Base-by-base conservation (phyloP, 2,888 invertebrate species). In the Drosophila subquinaria region DNA sequence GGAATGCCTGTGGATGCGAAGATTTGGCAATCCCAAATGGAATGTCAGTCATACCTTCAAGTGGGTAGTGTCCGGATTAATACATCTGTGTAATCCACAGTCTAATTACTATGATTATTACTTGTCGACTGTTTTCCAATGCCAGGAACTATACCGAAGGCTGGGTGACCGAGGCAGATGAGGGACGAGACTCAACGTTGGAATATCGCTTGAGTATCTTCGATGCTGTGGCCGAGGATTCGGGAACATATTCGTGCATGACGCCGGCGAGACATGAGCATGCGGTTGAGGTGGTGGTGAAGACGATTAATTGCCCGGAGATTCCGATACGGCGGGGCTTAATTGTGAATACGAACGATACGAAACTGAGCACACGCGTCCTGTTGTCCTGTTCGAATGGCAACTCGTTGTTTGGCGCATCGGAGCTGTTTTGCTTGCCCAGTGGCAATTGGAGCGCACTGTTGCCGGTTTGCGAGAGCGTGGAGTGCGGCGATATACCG, bases 21-120 rank as follows among this genome's bases (percentile, higher is more conserved):
- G 97, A 65, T 97, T 97, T 90, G 97, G 97, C 0, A 95, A 96
- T 84, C 97, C 97, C 0, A 96, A 96, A 91, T 97, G 97, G 97
- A 96, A 95, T 70, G 94, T 95, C 79, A 96, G 95, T 52, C 95
- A 95, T 81, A 94, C 94, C 81, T 94, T 95, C 70, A 92, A 95
- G 90, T 91, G 73, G 82, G 86, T 76, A 71, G 73, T 27, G 45
- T 20, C 6, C 27, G 8, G 15, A 43, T 35, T 4, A 15, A n/a
- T 27, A 27, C 27, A 27, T 20, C 1, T 6, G 10, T 11, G 23
- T 3, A 6, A 36, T 15, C 6, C 10, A 13, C 23, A 36, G 55
- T 13, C 9, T 13, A 17, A 52, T 38, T 48, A 38, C 20, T 51
- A 13, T 20, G 11, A 10, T 40, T 15, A 8, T 23, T 42, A n/a